Evolutionary conservation across 2,797 vertebrate genomes (phyloP), one percentile per base, ranked within the genome.

Genomic region (Pangasius mekongensis): DNA sequence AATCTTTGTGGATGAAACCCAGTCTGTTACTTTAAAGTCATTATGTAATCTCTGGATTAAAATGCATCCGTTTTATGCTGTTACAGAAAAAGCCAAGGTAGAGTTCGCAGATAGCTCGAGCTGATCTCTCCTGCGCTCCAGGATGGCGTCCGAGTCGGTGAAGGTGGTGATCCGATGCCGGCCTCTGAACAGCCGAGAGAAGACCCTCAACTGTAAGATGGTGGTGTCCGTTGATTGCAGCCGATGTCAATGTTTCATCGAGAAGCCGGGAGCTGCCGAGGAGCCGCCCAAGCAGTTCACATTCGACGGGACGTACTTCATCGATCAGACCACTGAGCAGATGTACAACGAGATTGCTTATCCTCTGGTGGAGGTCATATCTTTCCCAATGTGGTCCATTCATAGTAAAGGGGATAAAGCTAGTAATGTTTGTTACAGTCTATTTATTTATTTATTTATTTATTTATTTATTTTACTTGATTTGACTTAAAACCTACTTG

Each of bases 211-310:
- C 91, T 97, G 96, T 84, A 92, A 92, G 88, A 87, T 64, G 1
- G 96, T 97, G 62, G 91, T 98, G 80, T 93, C 93, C 9, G 91
- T 96, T 93, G 97, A 97, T 86, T 91, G 93, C 20, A 78, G 89
- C 0, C 92, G 93, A 74, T 97, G 97, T 73, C 96, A 96, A 92
- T 98, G 97, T 92, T 97, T 96, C 92, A 96, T 98, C 86, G 91
- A 94, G 87, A 97, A 95, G 87, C 97, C 97, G 0, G 73, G 93
- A 0, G 94, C 93, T 0, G 2, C 83, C 0, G 91, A 94, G 0
- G 95, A 98, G 91, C 97, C 97, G 0, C 96, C 97, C 0, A 97
- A 97, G 90, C 97, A 96, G 92, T 98, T 99, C 95, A 98, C 96
- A 69, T 98, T 98, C 22, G 97, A 98, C 0, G 97, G 97, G 89